Evolutionary conservation across 2,888 invertebrate species (phyloP), one percentile per base, ranked within the genome.

Genomic region (Orthosia incerta): DNA sequence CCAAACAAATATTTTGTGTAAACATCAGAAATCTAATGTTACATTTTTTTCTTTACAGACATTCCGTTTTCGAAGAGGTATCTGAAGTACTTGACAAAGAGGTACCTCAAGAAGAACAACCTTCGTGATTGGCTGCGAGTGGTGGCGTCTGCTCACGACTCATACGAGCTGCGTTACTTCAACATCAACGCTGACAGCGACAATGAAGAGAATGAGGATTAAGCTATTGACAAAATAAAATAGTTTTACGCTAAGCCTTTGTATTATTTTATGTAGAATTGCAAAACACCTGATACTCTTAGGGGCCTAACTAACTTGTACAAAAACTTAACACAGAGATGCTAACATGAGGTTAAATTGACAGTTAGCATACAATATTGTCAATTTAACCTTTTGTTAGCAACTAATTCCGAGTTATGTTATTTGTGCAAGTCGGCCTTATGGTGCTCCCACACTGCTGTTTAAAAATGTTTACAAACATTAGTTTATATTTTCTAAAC

Each of bases 81-180:
- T 94, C 97, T 99, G 85, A 99, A 99, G 96, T 99, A 99, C 96
- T 97, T 99, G 95, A 99, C 99, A 3, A 99, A 99, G 97, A 99
- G 99, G 95, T 99, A 99, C 97, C 97, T 99, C 96, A 99, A 99
- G 97, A 99, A 99, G 97, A 99, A 99, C 97, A 99, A 99, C 93
- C 97, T 99, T 82, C 97, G 99, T 90, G 99, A 99, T 96, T 99
- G 99, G 99, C 97, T 99, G 90, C 97, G 99, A 91, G 99, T 99
- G 79, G 99, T 99, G n/a, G 99, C 99, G 18, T 98, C 98, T 83
- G 98, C 98, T 76, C 99, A 99, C 93, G 99, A 99, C 90, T 98
- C 98, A 0, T 99, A 99, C 87, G 99, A 99, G 96, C 97, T 99
- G 71, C 97, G 99, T 87, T 99, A 99, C 98, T 99, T 99, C 99